These are phyloP conservation scores for Anastatus disparis DNA, from an alignment of 1,140 invertebrate genomes.

Conservation along the genomic window DNA sequence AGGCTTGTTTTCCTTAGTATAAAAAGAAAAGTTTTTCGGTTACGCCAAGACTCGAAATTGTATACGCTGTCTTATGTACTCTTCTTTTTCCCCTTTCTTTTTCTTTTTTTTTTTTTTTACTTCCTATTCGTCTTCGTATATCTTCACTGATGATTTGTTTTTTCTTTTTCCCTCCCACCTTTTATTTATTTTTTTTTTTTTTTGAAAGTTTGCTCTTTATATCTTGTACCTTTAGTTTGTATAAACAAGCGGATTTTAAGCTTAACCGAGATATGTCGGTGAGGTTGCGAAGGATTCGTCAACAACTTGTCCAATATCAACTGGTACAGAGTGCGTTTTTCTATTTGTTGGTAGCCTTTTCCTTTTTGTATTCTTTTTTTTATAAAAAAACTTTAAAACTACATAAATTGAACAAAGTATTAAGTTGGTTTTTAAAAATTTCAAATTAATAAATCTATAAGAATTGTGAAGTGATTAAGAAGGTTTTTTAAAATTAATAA, in stretches of 20 bases:
- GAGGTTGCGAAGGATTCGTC: too few species aligned
- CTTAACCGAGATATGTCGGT: constrained; percentile 14
- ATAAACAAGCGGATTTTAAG: constrained; percentile 45
- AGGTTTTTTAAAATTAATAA: too few species aligned
- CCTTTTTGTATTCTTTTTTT: too few species aligned
- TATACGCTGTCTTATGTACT: background rate
- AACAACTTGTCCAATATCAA: too few species aligned
- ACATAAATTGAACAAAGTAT: too few species aligned
- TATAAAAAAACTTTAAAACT: too few species aligned
- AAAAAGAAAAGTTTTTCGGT: constrained; percentile 45
- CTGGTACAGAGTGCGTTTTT: too few species aligned
- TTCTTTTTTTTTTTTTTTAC: background rate
- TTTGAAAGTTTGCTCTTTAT: background rate
- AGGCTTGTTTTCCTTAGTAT: constrained; percentile 43
- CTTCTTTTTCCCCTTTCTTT: background rate
- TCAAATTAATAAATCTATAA: too few species aligned
- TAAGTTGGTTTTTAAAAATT: too few species aligned
- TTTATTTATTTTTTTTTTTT: background rate
- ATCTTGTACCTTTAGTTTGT: constrained; percentile 34
- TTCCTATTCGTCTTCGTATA: background rate
- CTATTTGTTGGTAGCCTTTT: too few species aligned
- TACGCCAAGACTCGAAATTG: constrained; percentile 25
- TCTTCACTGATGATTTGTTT: background rate
- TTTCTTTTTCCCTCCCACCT: background rate
- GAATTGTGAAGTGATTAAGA: too few species aligned